These are phyloP conservation scores for Pristionchus entomophagus DNA, from an alignment of 2,888 invertebrate genomes.

Conservation along the genomic window DNA sequence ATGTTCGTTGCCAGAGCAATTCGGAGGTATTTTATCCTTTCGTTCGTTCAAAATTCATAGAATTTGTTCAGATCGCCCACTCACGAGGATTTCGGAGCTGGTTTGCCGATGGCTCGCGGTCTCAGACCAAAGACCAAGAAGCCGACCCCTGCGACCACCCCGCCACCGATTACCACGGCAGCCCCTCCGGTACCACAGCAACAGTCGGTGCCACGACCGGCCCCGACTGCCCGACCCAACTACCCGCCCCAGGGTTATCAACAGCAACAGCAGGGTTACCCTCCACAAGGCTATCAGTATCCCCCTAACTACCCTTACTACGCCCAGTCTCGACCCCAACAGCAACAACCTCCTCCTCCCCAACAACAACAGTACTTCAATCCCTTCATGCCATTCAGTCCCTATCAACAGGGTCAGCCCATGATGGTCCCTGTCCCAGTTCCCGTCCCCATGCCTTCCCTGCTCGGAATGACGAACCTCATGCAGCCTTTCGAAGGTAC, in stretches of 20 bases:
- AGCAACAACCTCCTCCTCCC: not conserved
- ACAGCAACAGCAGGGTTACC: not conserved
- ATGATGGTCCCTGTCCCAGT: slow-evolving; percentile 42
- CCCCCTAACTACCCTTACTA: not conserved
- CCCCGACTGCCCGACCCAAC: not conserved
- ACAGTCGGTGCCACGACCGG: not conserved
- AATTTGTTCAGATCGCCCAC: not conserved
- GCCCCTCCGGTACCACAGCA: not conserved
- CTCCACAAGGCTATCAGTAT: slow-evolving; percentile 11
- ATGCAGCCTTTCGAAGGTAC: slow-evolving; percentile 1
- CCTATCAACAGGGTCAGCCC: not conserved
- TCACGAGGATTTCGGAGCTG: not conserved
- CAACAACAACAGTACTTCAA: slow-evolving; percentile 16
- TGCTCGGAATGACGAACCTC: slow-evolving; percentile 3
- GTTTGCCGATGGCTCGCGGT: not conserved
- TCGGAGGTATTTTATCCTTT: not conserved
- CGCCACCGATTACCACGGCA: not conserved
- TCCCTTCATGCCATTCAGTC: slow-evolving; percentile 1
- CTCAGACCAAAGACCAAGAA: not conserved
- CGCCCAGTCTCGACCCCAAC: not conserved
- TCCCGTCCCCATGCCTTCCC: not conserved
- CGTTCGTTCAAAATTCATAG: not conserved
- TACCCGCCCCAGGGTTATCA: not conserved
- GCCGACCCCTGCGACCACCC: not conserved
- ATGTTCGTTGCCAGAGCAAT: not conserved